These are phyloP conservation scores for Caenorhabditis sp. DNA, from an alignment of 2,888 invertebrate species.

Conservation along the genomic window DNA sequence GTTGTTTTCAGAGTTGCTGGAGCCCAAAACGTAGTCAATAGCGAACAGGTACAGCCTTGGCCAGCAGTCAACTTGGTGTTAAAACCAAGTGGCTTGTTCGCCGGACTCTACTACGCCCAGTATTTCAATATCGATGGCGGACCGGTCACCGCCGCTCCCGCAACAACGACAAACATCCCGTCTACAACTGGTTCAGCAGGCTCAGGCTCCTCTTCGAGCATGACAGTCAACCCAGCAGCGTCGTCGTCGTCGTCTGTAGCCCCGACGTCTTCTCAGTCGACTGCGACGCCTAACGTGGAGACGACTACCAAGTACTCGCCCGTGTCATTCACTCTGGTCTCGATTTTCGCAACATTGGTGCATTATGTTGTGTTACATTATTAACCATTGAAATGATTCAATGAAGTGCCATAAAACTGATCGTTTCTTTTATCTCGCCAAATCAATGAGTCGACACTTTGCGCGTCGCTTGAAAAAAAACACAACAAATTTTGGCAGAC, in stretches of 20 bases:
- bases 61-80: conserved; percentile 16
- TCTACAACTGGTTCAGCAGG: neutral
- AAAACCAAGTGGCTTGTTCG: neutral
- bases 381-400: no score
- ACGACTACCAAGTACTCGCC: neutral
- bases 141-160: neutral
- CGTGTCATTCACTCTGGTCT: neutral
- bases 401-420: no score
- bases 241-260: conserved; percentile 5
- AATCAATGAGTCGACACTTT: no score
- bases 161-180: neutral
- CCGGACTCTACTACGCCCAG: conserved; percentile 33
- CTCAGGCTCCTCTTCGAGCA: conserved; percentile 2
- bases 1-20: neutral
- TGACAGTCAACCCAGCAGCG: neutral
- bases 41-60: conserved; percentile 14
- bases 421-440: no score
- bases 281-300: neutral
- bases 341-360: conserved; percentile 6
- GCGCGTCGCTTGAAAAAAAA: no score
- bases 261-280: neutral
- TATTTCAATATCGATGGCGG: conserved; percentile 45
- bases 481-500: no score
- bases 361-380: neutral
- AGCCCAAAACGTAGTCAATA: neutral